Percentiles rank a stretch among this genome's conserved stretches.
phyloP scores from a whole-genome alignment of 2,888 invertebrate genomes.

The Clusia tigrina region DNA sequence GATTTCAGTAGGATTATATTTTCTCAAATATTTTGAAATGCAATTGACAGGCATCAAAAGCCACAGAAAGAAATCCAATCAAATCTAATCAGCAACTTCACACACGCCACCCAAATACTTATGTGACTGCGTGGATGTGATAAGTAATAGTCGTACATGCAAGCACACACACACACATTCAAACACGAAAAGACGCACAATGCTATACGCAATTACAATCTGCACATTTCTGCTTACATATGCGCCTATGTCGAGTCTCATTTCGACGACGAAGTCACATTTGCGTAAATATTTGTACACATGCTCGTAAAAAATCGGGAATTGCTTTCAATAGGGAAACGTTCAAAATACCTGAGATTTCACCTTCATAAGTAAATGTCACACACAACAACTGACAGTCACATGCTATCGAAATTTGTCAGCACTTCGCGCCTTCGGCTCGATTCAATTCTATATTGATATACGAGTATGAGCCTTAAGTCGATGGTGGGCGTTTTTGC shows the following conservation, averaged over 20 bases:
- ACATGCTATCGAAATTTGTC: constrained; percentile 40
- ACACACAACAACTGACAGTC: constrained; percentile 50
- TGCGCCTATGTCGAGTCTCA: neutral
- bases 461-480: too few species aligned
- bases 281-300: neutral
- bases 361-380: constrained; percentile 51
- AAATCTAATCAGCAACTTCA: constrained; percentile 12
- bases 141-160: neutral
- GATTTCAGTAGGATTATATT: too few species aligned
- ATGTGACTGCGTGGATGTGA: neutral
- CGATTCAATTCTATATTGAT: too few species aligned
- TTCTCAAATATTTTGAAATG: too few species aligned
- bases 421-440: neutral
- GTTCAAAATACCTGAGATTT: constrained; percentile 56
- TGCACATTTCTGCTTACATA: too few species aligned
- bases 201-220: constrained; percentile 18
- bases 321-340: constrained; percentile 33
- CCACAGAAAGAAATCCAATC: constrained; percentile 9
- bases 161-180: neutral
- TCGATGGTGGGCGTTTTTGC: constrained; percentile 1
- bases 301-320: neutral
- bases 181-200: neutral
- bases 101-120: neutral
- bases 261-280: neutral
- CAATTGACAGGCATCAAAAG: neutral